These are phyloP conservation scores for Oryzias sinensis DNA, from an alignment of 2,797 vertebrate species.

Conservation along the genomic window DNA sequence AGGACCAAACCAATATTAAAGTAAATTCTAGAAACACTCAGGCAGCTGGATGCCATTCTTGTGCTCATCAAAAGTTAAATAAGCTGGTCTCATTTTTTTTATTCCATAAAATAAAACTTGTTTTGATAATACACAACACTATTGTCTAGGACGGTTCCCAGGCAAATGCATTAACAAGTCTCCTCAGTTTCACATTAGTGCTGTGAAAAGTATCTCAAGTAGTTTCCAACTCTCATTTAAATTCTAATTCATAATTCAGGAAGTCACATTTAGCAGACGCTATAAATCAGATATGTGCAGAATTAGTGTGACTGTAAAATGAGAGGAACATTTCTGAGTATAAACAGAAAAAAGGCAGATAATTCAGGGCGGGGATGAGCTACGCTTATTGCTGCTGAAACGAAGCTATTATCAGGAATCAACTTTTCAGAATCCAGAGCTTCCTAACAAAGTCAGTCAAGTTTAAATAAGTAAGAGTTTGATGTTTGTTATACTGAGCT, in stretches of 20 bases:
- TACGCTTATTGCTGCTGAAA: conserved; percentile 4
- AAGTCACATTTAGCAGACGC: conserved; percentile 43
- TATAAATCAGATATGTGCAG: conserved; percentile 47
- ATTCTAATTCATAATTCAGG: conserved; percentile 45
- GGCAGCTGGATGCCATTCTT: conserved; percentile 2
- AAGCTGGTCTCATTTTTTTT: conserved; percentile 6
- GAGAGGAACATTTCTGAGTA: conserved; percentile 45
- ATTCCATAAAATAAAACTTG: conserved; percentile 27
- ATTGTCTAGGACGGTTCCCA: conserved; percentile 28
- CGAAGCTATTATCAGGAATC: conserved; percentile 52
- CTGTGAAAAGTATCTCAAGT: conserved; percentile 33
- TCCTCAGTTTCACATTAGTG: conserved; percentile 37
- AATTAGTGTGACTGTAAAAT: conserved; percentile 46
- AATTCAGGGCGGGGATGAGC: conserved; percentile 32
- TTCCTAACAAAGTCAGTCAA: conserved; percentile 1
- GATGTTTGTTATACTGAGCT: background rate
- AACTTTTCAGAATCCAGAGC: conserved; percentile 32
- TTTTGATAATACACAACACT: conserved; percentile 12
- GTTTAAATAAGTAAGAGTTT: conserved; percentile 2
- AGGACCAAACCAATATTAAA: conserved; percentile 11
- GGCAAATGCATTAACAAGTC: conserved; percentile 32
- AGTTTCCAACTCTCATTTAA: conserved; percentile 44
- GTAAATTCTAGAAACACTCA: conserved; percentile 22
- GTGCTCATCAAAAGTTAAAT: conserved; percentile 29
- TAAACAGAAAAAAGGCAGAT: conserved; percentile 42